These are phyloP conservation scores for Naso thynnoides DNA, from an alignment of 2,797 vertebrate species.

Conservation along the genomic window DNA sequence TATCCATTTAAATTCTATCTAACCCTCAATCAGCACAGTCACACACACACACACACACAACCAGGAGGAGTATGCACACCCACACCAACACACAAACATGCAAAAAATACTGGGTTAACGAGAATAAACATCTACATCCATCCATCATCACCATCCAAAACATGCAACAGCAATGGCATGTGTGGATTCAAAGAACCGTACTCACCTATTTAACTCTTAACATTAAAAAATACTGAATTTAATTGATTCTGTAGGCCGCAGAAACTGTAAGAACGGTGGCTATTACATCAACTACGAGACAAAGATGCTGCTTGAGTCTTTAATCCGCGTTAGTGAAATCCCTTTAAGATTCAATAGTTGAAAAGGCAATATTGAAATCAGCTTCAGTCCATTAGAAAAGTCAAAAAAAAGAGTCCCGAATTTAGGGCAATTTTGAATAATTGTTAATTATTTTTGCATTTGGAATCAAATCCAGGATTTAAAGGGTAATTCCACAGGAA, in stretches of 20 bases:
- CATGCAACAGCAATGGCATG: slow-evolving; percentile 63
- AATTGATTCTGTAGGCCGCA: slow-evolving; percentile 60
- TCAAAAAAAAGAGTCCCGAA: slow-evolving; percentile 57
- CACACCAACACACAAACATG: slow-evolving; percentile 20
- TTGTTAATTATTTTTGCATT: slow-evolving; percentile 64
- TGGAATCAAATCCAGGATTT: slow-evolving; percentile 78
- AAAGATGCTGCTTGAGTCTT: slow-evolving; percentile 77
- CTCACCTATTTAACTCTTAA: slow-evolving; percentile 82
- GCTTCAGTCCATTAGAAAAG: slow-evolving; percentile 75
- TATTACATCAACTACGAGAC: slow-evolving; percentile 70
- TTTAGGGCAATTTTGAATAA: slow-evolving; percentile 62
- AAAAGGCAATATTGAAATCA: slow-evolving; percentile 77
- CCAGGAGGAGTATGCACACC: slow-evolving; percentile 21
- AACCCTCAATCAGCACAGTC: slow-evolving; percentile 22
- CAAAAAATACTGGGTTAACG: slow-evolving; percentile 8
- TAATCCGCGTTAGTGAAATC: slow-evolving; percentile 82
- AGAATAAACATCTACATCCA: slow-evolving; percentile 27
- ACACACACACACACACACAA: slow-evolving; percentile 28
- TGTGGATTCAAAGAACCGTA: slow-evolving; percentile 66
- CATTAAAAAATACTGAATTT: slow-evolving; percentile 59
- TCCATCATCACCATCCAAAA: slow-evolving; percentile 44
- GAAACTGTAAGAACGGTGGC: slow-evolving; percentile 64
- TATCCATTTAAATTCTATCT: slow-evolving; percentile 31
- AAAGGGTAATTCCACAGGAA: slow-evolving; percentile 83
- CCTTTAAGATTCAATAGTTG: slow-evolving; percentile 79